Conservation (phyloP, 1,140 invertebrate species). For the Diprion similis region DNA sequence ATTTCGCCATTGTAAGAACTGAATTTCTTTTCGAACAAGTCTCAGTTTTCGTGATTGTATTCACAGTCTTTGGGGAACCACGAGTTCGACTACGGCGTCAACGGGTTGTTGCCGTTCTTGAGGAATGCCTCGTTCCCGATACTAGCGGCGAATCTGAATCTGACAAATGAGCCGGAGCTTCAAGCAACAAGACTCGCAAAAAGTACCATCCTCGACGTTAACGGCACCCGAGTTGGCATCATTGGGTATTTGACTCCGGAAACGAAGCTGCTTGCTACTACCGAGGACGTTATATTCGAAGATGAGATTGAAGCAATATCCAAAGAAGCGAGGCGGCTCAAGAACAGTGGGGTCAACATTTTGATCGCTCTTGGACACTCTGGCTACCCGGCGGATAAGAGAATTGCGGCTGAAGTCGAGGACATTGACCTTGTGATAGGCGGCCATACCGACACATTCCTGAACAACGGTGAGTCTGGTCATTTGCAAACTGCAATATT, state of each 20-base stretch:
- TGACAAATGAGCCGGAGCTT: constrained; percentile 67
- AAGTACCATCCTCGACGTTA: constrained; percentile 69
- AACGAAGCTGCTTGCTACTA: constrained; percentile 69
- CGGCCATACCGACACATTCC: constrained; percentile 81
- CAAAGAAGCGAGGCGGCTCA: constrained; percentile 69
- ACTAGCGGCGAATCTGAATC: constrained; percentile 76
- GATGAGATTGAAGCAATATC: constrained; percentile 74
- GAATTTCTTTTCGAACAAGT: no score
- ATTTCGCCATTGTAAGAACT: no score
- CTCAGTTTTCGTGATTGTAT: constrained; percentile 33
- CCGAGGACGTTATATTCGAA: constrained; percentile 67
- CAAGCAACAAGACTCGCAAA: constrained; percentile 56
- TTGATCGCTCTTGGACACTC: constrained; percentile 86
- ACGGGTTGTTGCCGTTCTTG: constrained; percentile 75
- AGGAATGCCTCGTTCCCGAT: constrained; percentile 70
- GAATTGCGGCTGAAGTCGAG: constrained; percentile 75
- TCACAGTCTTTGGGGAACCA: constrained; percentile 85
- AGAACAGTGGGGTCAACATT: constrained; percentile 72
- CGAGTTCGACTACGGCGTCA: constrained; percentile 82
- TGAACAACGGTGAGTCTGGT: constrained; percentile 68
- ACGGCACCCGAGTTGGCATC: constrained; percentile 73
- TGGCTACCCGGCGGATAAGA: constrained; percentile 74
- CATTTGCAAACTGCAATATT: no score
- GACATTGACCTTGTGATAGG: constrained; percentile 85
- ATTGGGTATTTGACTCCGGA: constrained; percentile 85